These are phyloP conservation scores for Platysteira castanea DNA, from an alignment of 2,113 vertebrate genomes.

Conservation along the genomic window DNA sequence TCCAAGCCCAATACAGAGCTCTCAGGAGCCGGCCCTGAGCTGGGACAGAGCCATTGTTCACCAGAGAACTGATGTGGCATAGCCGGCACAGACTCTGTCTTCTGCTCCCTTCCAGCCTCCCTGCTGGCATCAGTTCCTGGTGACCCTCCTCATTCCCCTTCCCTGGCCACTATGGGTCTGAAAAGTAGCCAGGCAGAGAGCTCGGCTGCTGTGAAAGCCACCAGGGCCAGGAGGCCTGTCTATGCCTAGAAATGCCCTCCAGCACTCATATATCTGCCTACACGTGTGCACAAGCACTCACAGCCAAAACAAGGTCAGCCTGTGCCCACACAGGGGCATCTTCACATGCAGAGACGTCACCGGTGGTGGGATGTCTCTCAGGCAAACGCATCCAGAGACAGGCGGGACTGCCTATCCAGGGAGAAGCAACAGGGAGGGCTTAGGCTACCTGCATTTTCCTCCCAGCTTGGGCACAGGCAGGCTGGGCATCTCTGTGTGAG, in stretches of 20 bases:
- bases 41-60: neutral
- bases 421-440: neutral
- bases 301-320: neutral
- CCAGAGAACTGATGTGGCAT: neutral
- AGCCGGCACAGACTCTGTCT: neutral
- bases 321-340: neutral
- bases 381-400: neutral
- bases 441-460: neutral
- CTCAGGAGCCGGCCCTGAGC: neutral
- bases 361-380: rapidly evolving
- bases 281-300: rapidly evolving
- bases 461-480: neutral
- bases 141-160: neutral
- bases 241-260: neutral
- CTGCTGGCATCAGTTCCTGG: neutral
- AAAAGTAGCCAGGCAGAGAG: neutral
- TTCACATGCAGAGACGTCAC: rapidly evolving
- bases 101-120: neutral
- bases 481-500: neutral
- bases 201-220: neutral
- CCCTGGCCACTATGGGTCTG: rapidly evolving
- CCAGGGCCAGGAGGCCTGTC: neutral
- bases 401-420: neutral
- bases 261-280: neutral
- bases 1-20: neutral